Base-by-base conservation (phyloP, 2,888 invertebrate genomes). In the Serrognathus titanus region DNA sequence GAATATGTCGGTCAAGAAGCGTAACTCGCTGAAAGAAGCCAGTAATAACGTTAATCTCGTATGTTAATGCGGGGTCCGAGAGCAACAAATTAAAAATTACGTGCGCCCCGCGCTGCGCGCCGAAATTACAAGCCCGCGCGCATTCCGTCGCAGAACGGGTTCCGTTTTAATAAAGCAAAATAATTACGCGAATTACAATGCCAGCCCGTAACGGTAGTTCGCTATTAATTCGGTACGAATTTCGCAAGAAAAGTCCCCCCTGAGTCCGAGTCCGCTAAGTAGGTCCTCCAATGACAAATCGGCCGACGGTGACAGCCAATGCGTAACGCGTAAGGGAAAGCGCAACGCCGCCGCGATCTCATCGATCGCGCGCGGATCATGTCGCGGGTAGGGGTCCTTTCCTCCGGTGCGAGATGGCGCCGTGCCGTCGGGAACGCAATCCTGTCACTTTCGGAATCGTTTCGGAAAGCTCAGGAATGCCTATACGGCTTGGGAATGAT, bases 251-350 rank as follows among this genome's bases (percentile, higher is more conserved):
- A 31, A 6, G 43, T 47, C 51, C 55, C 58, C 58, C 38, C 54
- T 52, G 48, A 48, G 35, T 51, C 54, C 38, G 35, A 60, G 50
- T 37, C 39, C 47, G 50, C 52, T 57, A 63, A 62, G 62, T 63
- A 62, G 63, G 63, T 63, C 60, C 60, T 55, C 63, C 63, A 63
- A 63, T 63, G 52, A 57, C 55, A 24, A 37, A 58, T 57, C 57
- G 53, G 41, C 43, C 51, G 55, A 50, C 56, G 16, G 48, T 40
- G 47, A 46, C 52, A 53, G 40, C 52, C 59, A 56, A 59, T 53
- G 49, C 47, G 53, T 53, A 49, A 50, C 56, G 51, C 49, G 51
- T 39, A 49, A 47, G 39, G 35, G 53, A 48, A 36, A 31, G 31
- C 40, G 41, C 41, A 24, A 12, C 35, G 41, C 20, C 35, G 41